These are phyloP conservation scores for Chunga burmeisteri DNA, from an alignment of 2,113 vertebrate genomes.

Conservation along the genomic window DNA sequence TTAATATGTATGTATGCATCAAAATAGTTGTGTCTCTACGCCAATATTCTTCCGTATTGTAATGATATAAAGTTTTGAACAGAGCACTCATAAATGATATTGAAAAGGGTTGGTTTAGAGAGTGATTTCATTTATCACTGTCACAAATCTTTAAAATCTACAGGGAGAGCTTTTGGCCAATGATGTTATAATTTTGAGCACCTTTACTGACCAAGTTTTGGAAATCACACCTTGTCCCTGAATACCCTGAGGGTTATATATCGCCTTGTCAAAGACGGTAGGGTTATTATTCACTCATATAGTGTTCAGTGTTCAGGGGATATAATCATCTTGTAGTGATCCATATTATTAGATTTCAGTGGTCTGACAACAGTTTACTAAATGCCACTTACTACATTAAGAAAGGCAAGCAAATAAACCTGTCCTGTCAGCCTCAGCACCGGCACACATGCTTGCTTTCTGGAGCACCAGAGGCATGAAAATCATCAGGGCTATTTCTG, in stretches of 20 bases:
- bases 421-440: not conserved
- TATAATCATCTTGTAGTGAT: not conserved
- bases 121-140: not conserved
- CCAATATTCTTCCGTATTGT: not conserved
- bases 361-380: conserved; percentile 1
- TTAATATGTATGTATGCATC: not conserved
- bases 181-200: not conserved
- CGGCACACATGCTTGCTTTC: not conserved
- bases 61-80: not conserved
- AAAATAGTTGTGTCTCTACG: not conserved
- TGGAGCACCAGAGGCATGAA: not conserved
- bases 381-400: not conserved
- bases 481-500: not conserved
- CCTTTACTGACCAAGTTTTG: not conserved
- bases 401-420: conserved; percentile 7
- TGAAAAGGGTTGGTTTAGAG: not conserved
- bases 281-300: not conserved
- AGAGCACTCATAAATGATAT: not conserved
- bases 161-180: not conserved
- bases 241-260: not conserved
- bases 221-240: not conserved
- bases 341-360: conserved; percentile 16
- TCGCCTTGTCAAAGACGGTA: not conserved
- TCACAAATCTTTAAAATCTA: not conserved
- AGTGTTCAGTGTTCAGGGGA: not conserved